A percentile compares a stretch with the other conserved stretches of the same genome.
Evolutionary conservation across 2,888 invertebrate genomes (phyloP).

Genomic region (Agrotis ipsilon): DNA sequence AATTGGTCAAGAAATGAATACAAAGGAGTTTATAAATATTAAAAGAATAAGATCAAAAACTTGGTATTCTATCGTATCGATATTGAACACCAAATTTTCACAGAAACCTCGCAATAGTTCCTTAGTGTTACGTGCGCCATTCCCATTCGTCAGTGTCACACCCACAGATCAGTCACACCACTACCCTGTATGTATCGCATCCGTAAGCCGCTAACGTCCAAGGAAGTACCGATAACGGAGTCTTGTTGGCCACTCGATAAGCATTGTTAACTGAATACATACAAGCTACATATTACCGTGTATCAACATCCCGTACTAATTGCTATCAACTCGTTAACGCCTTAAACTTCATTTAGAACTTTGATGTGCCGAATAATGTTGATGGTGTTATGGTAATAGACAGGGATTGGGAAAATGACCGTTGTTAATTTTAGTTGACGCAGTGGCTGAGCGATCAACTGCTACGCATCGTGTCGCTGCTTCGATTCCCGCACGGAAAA

Average conservation of each 20-base stretch:
- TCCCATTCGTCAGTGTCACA: not conserved
- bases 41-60: too few relatives aligned
- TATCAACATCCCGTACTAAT: slow-evolving; percentile 49
- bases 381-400: slow-evolving; percentile 29
- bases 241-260: slow-evolving; percentile 75
- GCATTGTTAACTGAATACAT: slow-evolving; percentile 69
- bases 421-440: not conserved
- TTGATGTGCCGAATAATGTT: slow-evolving; percentile 38
- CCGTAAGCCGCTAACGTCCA: slow-evolving; percentile 67
- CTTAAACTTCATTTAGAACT: slow-evolving; percentile 51
- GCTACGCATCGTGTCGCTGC: too few relatives aligned
- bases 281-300: slow-evolving; percentile 60
- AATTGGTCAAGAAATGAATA: too few relatives aligned
- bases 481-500: too few relatives aligned
- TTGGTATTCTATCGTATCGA: too few relatives aligned
- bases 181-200: slow-evolving; percentile 51
- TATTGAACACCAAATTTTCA: too few relatives aligned
- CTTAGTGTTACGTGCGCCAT: not conserved
- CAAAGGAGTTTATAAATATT: too few relatives aligned
- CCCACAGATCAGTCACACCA: not conserved
- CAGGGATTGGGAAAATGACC: slow-evolving; percentile 13
- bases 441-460: too few relatives aligned
- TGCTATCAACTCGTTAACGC: slow-evolving; percentile 57
- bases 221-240: slow-evolving; percentile 76
- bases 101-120: not conserved